These are phyloP conservation scores for Struthio camelus DNA, from an alignment of 2,113 vertebrate genomes.

Conservation along the genomic window DNA sequence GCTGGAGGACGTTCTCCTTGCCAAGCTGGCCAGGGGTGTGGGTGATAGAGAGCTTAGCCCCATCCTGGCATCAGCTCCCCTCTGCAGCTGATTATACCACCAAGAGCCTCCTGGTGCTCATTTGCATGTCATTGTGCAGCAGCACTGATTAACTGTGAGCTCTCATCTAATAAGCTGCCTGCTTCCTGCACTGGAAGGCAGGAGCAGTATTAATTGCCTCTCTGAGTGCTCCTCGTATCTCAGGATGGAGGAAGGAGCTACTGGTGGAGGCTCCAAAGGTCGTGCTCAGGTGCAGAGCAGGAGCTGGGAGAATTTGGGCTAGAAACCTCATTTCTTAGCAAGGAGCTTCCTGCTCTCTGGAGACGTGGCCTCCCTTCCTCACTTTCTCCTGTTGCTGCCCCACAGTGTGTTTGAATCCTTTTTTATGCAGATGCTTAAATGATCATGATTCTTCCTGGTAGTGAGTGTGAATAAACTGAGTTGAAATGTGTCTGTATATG, in stretches of 20 bases:
- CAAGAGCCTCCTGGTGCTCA: neutral
- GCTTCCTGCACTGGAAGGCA: neutral
- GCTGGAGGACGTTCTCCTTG: neutral
- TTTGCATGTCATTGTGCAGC: neutral
- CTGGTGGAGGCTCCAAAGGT: neutral
- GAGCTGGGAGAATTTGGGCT: neutral
- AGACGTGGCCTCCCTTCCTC: too few species aligned
- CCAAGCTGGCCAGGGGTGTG: neutral
- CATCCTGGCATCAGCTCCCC: neutral
- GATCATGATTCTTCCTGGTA: neutral
- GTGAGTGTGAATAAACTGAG: rapidly evolving
- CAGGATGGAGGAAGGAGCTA: too few species aligned
- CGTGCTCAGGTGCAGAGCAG: too few species aligned
- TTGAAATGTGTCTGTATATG: neutral
- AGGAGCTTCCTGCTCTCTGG: neutral
- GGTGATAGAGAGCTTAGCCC: neutral
- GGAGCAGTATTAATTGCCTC: neutral
- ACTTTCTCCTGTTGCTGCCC: neutral
- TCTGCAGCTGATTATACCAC: neutral
- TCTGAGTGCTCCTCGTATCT: too few species aligned
- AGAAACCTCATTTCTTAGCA: neutral
- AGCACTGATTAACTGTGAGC: neutral
- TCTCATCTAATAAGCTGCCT: neutral
- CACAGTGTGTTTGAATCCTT: neutral
- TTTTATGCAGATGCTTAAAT: neutral